Conservation (phyloP, 2,888 invertebrate species). For the Arrhopalites spinosus region DNA sequence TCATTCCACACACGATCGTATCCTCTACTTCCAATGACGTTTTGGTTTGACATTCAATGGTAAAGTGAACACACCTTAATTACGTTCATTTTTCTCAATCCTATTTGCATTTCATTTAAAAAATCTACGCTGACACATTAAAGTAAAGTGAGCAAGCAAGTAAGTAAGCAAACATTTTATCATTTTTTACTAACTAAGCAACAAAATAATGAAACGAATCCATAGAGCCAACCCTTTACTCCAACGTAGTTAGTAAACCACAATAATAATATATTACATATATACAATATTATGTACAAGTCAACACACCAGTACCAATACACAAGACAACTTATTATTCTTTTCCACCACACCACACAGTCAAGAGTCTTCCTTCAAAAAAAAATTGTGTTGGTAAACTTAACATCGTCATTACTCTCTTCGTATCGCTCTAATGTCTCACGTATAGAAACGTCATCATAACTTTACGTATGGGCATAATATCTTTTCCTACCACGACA, state of each 20-base stretch:
- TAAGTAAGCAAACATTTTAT: constrained; percentile 8
- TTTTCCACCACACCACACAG: too few relatives aligned
- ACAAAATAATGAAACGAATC: constrained; percentile 18
- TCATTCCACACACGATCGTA: too few relatives aligned
- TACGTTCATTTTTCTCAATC: constrained; percentile 5
- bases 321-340: too few relatives aligned
- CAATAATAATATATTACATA: neutral
- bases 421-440: too few relatives aligned
- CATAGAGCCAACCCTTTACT: constrained; percentile 12
- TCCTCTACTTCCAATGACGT: neutral
- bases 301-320: too few relatives aligned
- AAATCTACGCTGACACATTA: neutral
- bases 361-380: too few relatives aligned
- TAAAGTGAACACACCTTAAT: constrained; percentile 20
- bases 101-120: constrained; percentile 24
- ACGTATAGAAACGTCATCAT: too few relatives aligned
- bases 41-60: constrained; percentile 7
- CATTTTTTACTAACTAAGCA: neutral
- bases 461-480: too few relatives aligned
- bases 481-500: too few relatives aligned
- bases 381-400: too few relatives aligned
- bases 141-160: neutral
- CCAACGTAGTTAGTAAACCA: neutral
- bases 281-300: neutral
- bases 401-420: too few relatives aligned